These are phyloP conservation scores for Andrena camellia DNA, from an alignment of 2,888 invertebrate species.

Conservation along the genomic window DNA sequence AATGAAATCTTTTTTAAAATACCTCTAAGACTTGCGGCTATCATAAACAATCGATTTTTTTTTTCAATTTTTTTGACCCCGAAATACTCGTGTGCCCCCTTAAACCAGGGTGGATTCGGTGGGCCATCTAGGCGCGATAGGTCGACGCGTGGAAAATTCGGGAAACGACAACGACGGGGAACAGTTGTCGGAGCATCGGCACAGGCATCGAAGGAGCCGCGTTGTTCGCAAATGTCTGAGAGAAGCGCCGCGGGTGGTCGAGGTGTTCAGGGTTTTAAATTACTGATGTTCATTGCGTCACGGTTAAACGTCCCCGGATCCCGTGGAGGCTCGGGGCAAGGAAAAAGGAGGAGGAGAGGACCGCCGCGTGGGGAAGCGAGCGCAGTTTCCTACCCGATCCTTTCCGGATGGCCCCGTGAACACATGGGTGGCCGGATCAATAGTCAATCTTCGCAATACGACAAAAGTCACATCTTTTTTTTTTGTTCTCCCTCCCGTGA, in stretches of 20 bases:
- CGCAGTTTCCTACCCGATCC: conserved; percentile 46
- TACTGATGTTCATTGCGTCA: conserved; percentile 78
- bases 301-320: conserved; percentile 61
- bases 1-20: no score
- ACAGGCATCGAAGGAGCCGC: not conserved
- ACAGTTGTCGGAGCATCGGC: not conserved
- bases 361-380: conserved; percentile 17
- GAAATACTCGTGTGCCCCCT: no score
- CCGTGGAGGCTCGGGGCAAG: conserved; percentile 16
- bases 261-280: conserved; percentile 71
- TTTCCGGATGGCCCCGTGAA: conserved; percentile 43
- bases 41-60: no score
- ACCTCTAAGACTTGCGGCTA: no score
- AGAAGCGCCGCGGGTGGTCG: conserved; percentile 45
- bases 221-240: not conserved
- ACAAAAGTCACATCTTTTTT: conserved; percentile 37
- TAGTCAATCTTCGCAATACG: conserved; percentile 45
- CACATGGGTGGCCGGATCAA: conserved; percentile 48
- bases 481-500: not conserved
- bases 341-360: conserved; percentile 37
- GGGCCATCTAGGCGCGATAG: no score
- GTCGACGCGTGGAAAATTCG: no score
- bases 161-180: no score
- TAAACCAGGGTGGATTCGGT: no score
- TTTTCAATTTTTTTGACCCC: no score